Conservation (phyloP, 2,888 invertebrate species). For the Meiosimyza decipiens region DNA sequence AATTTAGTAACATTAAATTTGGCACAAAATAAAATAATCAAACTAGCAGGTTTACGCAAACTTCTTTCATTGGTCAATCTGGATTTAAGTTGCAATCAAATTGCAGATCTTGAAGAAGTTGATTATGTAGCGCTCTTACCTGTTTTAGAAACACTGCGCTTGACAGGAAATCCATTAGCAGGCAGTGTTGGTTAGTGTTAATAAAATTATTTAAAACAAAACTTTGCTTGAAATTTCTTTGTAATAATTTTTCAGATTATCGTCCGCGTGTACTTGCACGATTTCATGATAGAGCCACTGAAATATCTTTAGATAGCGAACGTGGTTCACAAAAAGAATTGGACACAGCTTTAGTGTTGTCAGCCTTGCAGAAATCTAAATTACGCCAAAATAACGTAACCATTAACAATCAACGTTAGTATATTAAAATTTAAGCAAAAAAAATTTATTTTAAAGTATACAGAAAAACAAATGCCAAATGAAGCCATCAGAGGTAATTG, state of each 20-base stretch:
- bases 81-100: conserved; percentile 87
- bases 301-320: conserved; percentile 89
- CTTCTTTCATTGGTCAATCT: conserved; percentile 87
- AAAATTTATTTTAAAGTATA: neutral
- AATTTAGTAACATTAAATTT: conserved; percentile 88
- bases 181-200: conserved; percentile 66
- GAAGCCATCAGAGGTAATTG: conserved; percentile 33
- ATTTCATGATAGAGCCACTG: conserved; percentile 84
- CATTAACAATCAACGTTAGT: too few species aligned
- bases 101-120: conserved; percentile 84
- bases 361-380: conserved; percentile 77
- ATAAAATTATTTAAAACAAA: conserved; percentile 56
- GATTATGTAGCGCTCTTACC: conserved; percentile 83
- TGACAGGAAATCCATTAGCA: conserved; percentile 92
- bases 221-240: neutral
- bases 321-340: conserved; percentile 87
- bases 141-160: conserved; percentile 84
- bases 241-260: conserved; percentile 74
- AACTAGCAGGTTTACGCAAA: conserved; percentile 80
- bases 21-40: conserved; percentile 83
- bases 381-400: conserved; percentile 44
- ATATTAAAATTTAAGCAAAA: neutral
- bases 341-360: conserved; percentile 90
- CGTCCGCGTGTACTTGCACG: conserved; percentile 89
- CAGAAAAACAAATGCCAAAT: neutral